Percentiles rank a stretch among this genome's conserved stretches.
Conservation (phyloP, 1,140 invertebrate species). For the Planococcus citri region DNA sequence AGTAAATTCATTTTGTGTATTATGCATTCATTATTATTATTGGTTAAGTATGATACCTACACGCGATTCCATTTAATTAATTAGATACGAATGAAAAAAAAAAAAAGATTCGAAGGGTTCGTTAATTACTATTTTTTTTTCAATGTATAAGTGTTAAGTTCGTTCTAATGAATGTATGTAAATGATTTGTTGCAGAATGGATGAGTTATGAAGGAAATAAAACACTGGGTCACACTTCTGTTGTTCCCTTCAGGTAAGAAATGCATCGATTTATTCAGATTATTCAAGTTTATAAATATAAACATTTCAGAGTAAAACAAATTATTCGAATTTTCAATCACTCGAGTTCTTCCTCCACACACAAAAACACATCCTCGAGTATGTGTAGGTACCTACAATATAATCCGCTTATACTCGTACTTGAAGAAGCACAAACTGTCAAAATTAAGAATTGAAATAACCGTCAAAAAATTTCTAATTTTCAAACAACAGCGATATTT, state of each 20-base stretch:
- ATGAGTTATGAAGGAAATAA: conserved; percentile 17
- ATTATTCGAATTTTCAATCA: no score
- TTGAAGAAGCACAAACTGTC: no score
- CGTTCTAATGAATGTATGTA: no score
- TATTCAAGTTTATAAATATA: no score
- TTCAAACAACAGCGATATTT: background rate
- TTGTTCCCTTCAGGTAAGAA: conserved; percentile 5
- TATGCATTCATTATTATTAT: background rate
- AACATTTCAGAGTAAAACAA: no score
- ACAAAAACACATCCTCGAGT: no score
- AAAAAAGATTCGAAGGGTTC: background rate
- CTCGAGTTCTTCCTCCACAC: no score
- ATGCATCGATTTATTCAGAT: no score
- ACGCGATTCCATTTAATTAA: background rate
- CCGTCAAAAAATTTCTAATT: background rate
- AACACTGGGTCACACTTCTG: conserved; percentile 10
- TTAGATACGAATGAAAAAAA: background rate
- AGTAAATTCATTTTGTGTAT: background rate
- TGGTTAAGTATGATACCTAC: no score
- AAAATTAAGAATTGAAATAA: background rate
- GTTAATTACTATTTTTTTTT: background rate
- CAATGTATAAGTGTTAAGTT: no score
- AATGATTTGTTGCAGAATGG: conserved; percentile 12
- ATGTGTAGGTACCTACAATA: no score
- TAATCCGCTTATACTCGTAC: no score